A percentile compares a stretch with the other conserved stretches of the same genome.
phyloP scores from a whole-genome alignment of 2,888 invertebrate genomes.

The Mesorhabditis sp. region DNA sequence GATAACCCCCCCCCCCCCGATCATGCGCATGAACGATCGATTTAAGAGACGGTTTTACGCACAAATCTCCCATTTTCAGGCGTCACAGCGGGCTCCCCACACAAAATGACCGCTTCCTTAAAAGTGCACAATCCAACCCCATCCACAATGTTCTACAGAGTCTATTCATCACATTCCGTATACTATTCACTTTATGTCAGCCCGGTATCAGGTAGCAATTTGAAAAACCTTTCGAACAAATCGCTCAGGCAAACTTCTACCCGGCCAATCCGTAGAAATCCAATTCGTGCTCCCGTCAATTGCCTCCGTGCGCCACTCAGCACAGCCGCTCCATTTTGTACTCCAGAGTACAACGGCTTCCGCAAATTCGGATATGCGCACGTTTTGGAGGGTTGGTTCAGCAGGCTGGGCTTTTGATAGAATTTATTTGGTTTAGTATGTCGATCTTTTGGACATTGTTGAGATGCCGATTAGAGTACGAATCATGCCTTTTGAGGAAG shows the following conservation, averaged over 20 bases:
- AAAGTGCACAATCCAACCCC: not conserved
- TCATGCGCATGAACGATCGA: too few species aligned
- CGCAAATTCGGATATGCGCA: not conserved
- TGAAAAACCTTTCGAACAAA: not conserved
- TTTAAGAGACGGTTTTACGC: too few species aligned
- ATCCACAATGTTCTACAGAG: not conserved
- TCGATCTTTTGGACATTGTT: slow-evolving; percentile 3
- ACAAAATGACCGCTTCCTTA: not conserved
- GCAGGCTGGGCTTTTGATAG: too few species aligned
- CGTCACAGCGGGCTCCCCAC: slow-evolving; percentile 2
- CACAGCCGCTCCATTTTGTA: not conserved
- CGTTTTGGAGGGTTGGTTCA: not conserved
- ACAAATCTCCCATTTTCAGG: not conserved
- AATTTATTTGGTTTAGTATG: not conserved
- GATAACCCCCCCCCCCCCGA: too few species aligned
- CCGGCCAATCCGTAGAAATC: slow-evolving; percentile 4
- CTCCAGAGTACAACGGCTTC: not conserved
- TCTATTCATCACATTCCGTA: not conserved
- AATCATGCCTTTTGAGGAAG: not conserved
- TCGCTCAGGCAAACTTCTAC: not conserved
- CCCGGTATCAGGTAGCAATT: not conserved
- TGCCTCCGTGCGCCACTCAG: not conserved
- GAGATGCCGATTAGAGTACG: not conserved
- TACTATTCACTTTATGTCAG: slow-evolving; percentile 6
- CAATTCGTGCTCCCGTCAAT: not conserved